phyloP scores from a whole-genome alignment of 2,888 invertebrate genomes.

The Trichopoda pennipes region DNA sequence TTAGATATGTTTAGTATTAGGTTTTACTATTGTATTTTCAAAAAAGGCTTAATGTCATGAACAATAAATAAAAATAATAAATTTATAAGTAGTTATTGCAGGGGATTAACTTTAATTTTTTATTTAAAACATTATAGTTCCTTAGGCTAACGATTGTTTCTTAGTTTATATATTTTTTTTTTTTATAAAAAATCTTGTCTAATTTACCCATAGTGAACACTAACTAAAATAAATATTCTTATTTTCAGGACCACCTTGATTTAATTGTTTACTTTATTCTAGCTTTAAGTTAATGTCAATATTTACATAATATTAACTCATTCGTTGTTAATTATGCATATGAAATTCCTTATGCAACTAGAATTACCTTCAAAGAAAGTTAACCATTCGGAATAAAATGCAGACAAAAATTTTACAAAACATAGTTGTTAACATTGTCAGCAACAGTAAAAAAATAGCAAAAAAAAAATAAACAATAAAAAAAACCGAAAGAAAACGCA shows the following conservation, averaged over 20 bases:
- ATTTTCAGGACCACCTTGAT: slow-evolving; percentile 65
- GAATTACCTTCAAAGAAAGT: slow-evolving; percentile 52
- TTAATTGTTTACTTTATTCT: slow-evolving; percentile 65
- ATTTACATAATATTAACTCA: slow-evolving; percentile 62
- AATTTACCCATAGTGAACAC: slow-evolving; percentile 16
- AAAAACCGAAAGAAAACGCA: no score
- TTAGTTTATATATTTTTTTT: no score
- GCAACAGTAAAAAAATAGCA: slow-evolving; percentile 25
- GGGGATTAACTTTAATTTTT: no score
- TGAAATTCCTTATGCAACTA: slow-evolving; percentile 68
- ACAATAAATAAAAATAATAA: no score
- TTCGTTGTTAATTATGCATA: slow-evolving; percentile 68
- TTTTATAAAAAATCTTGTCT: no score
- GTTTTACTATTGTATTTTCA: no score
- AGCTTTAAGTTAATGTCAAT: slow-evolving; percentile 65
- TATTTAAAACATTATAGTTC: no score
- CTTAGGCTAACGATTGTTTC: no score
- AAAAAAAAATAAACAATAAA: slow-evolving; percentile 27
- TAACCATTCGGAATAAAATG: neutral
- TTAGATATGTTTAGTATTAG: no score
- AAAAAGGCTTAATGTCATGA: no score
- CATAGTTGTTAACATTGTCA: slow-evolving; percentile 50
- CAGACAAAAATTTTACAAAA: slow-evolving; percentile 37
- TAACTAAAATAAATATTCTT: neutral
- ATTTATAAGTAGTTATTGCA: no score